phyloP scores from a whole-genome alignment of 2,888 invertebrate species.

The Leptinotarsa rubiginosa region DNA sequence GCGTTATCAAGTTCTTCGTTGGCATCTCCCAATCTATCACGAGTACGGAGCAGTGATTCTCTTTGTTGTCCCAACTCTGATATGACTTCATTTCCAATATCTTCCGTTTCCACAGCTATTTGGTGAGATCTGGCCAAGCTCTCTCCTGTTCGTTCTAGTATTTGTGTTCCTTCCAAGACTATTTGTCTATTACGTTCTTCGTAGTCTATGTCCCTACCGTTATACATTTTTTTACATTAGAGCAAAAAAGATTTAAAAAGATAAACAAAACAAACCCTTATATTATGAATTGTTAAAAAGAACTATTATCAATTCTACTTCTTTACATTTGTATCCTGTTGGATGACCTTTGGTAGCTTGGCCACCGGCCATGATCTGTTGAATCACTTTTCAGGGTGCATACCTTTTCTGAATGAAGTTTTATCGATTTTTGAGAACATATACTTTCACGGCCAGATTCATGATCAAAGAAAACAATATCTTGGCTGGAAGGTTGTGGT shows the following conservation, averaged over 20 bases:
- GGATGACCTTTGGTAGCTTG: too few relatives aligned
- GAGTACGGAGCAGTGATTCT: constrained; percentile 77
- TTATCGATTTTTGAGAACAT: too few relatives aligned
- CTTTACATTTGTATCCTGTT: too few relatives aligned
- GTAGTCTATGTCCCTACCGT: constrained; percentile 61
- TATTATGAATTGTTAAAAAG: too few relatives aligned
- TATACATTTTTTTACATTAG: constrained; percentile 19
- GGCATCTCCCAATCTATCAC: constrained; percentile 77
- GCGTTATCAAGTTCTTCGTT: constrained; percentile 78
- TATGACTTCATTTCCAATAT: constrained; percentile 81
- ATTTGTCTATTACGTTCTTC: constrained; percentile 71
- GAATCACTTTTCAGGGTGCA: too few relatives aligned
- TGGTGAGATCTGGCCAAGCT: constrained; percentile 78
- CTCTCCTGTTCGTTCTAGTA: constrained; percentile 72
- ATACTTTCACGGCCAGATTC: too few relatives aligned
- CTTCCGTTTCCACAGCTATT: constrained; percentile 81
- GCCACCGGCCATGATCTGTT: too few relatives aligned
- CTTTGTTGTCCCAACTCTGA: constrained; percentile 81
- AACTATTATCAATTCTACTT: too few relatives aligned
- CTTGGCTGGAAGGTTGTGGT: too few relatives aligned
- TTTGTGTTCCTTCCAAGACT: constrained; percentile 69
- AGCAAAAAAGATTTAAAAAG: not conserved
- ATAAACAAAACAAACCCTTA: not conserved
- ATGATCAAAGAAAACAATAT: too few relatives aligned
- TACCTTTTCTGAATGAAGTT: too few relatives aligned